Evolutionary conservation across 2,797 vertebrate species (phyloP).

Genomic region (Periophthalmus magnuspinnatus): DNA sequence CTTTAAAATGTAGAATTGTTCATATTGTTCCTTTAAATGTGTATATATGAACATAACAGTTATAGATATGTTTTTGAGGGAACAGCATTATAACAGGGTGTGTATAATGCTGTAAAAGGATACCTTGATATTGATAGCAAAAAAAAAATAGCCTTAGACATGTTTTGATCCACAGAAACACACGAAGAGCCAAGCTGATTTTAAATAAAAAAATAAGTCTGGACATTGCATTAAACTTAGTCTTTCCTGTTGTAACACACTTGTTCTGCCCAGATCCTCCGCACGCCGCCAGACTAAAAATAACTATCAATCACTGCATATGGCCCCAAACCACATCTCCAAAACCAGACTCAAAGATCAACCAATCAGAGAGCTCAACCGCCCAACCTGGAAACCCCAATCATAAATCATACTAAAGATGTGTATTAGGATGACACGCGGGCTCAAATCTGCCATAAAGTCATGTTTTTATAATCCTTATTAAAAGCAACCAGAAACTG

Average conservation of each 20-base stretch:
- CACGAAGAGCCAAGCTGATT: not conserved
- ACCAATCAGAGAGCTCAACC: conserved; percentile 36
- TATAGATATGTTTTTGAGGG: too few species aligned
- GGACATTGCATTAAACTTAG: not conserved
- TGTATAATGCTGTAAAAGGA: too few species aligned
- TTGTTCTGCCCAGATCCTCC: conserved; percentile 30
- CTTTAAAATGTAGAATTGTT: too few species aligned
- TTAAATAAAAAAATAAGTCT: not conserved
- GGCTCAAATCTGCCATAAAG: conserved; percentile 55
- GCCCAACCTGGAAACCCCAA: conserved; percentile 51
- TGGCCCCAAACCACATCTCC: conserved; percentile 51
- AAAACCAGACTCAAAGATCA: conserved; percentile 46
- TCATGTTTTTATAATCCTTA: conserved; percentile 43
- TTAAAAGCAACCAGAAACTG: conserved; percentile 39
- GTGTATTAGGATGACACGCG: conserved; percentile 61
- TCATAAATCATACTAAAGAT: conserved; percentile 65
- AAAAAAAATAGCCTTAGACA: too few species aligned
- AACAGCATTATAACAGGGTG: too few species aligned
- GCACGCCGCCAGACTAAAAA: conserved; percentile 51
- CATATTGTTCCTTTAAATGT: too few species aligned
- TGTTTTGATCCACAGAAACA: too few species aligned
- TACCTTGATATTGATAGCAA: too few species aligned
- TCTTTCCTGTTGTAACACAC: not conserved
- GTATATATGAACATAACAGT: too few species aligned
- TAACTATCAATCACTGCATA: conserved; percentile 54